Evolutionary conservation across 2,797 vertebrate species (phyloP), one percentile per base, ranked within the genome.

Genomic region (Poeciliopsis presidionis): DNA sequence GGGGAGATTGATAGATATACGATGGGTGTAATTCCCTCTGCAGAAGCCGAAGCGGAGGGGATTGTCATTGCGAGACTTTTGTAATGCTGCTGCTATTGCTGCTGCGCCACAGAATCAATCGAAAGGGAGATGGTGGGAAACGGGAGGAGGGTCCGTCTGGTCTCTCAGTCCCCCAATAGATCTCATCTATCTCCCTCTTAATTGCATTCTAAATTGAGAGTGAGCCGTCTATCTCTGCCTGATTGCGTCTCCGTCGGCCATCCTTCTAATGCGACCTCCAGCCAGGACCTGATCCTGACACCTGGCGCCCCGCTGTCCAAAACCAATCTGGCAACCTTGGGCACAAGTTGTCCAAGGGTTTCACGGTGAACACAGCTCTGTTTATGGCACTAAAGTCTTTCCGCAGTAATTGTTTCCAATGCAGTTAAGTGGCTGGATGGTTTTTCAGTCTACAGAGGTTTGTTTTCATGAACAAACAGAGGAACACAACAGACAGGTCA

Each of bases 21-120:
- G 6, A n/a, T 45, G 41, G 13, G 41, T 45, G 22, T 14, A n/a
- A 9, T 70, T 65, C 80, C 76, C 80, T 88, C 90, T 92, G 93
- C 90, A 90, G 91, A 91, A 87, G 75, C 70, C 77, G 45, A 77
- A 67, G 79, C n/a, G 28, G 83, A 57, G 70, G 55, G 9, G 3
- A 77, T 45, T 77, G 67, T 72, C 67, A 59, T 80, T 74, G 81
- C 46, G 46, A 72, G 82, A 88, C 77, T 81, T 88, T 85, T 87
- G 86, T 83, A 88, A 85, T 81, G 86, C 18, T 82, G 87, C 87
- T 84, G 76, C 85, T 80, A 46, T 14, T 46, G 47, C 47, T 82
- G 87, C 84, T 91, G 90, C 91, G 82, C 82, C 88, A 88, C 84
- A 76, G 47, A 91, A 91, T 92, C 81, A 63, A 92, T 92, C 83